Evolutionary conservation across 2,797 vertebrate species (phyloP).

Genomic region (Carcharodon carcharias): DNA sequence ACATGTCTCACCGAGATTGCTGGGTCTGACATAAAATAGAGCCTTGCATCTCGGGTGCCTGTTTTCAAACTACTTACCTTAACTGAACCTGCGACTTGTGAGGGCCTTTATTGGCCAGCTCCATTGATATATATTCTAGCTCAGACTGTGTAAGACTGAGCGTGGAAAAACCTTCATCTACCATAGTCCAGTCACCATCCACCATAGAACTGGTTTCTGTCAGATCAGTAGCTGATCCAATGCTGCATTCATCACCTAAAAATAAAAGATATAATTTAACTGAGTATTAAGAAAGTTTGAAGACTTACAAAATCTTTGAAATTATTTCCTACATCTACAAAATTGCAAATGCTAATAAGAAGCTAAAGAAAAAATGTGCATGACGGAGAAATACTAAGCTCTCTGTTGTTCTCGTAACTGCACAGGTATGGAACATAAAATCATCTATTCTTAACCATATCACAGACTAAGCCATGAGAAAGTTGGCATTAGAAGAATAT

Average conservation of each 20-base stretch:
- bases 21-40: neutral
- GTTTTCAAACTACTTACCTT: slow-evolving; percentile 61
- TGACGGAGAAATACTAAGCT: neutral
- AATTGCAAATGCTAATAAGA: neutral
- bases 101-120: slow-evolving; percentile 91
- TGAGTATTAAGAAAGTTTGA: neutral
- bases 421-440: neutral
- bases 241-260: slow-evolving; percentile 89
- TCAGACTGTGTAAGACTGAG: slow-evolving; percentile 86
- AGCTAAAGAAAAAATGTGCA: neutral
- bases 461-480: neutral
- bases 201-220: slow-evolving; percentile 96
- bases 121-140: slow-evolving; percentile 92
- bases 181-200: slow-evolving; percentile 95
- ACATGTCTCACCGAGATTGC: too few relatives aligned
- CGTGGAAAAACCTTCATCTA: slow-evolving; percentile 87
- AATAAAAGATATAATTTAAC: neutral
- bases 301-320: neutral
- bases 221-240: slow-evolving; percentile 92
- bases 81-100: slow-evolving; percentile 95
- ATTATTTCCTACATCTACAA: neutral
- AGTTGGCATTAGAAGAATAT: neutral
- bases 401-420: neutral
- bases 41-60: neutral
- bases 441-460: neutral